phyloP scores from a whole-genome alignment of 2,797 vertebrate species.

The Clarias pachynema region DNA sequence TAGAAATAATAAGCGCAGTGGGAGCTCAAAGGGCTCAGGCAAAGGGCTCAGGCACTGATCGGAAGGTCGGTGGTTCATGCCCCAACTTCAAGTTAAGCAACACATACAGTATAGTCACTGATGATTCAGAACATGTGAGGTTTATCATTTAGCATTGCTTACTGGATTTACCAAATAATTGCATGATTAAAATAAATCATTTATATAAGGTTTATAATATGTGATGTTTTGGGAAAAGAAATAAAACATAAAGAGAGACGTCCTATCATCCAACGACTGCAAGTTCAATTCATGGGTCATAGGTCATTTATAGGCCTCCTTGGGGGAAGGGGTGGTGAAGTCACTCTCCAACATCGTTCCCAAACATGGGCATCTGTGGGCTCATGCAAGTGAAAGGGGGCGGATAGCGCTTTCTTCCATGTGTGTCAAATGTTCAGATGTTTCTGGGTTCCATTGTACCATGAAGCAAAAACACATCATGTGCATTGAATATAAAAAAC shows the following conservation, averaged over 20 bases:
- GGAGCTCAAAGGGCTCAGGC: too few species aligned
- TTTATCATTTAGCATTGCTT: background rate
- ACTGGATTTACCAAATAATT: background rate
- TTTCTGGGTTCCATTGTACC: background rate
- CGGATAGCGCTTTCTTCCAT: too few species aligned
- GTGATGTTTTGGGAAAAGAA: background rate
- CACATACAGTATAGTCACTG: background rate
- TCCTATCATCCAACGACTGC: too few species aligned
- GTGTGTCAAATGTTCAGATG: background rate
- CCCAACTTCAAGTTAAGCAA: background rate
- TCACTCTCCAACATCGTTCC: too few species aligned
- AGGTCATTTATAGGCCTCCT: too few species aligned
- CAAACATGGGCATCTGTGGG: too few species aligned
- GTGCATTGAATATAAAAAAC: background rate
- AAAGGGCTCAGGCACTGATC: too few species aligned
- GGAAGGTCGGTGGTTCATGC: too few species aligned
- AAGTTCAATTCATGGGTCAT: background rate
- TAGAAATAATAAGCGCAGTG: background rate
- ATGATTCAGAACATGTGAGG: background rate
- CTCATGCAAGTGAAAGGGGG: too few species aligned
- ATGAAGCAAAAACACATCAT: background rate
- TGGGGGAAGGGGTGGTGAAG: too few species aligned
- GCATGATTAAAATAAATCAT: background rate
- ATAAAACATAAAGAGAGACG: background rate
- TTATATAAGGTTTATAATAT: background rate